These are phyloP conservation scores for Apis florea DNA, from an alignment of 1,140 invertebrate genomes.

Conservation along the genomic window DNA sequence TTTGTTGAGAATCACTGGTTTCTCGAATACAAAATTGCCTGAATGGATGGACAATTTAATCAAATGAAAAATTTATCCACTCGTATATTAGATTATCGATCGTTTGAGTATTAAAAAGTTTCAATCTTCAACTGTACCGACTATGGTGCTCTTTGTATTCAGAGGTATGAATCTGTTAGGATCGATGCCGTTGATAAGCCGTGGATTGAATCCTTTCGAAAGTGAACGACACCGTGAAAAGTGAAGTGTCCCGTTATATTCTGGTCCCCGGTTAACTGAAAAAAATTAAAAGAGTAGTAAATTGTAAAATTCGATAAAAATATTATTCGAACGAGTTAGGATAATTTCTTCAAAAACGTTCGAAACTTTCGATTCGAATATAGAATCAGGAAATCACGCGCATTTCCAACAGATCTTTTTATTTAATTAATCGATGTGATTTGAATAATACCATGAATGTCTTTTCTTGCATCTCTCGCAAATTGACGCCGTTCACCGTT, in stretches of 20 bases:
- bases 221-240: constrained; percentile 59
- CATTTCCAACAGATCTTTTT: too few relatives aligned
- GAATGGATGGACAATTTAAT: constrained; percentile 8
- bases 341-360: neutral
- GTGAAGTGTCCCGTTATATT: constrained; percentile 65
- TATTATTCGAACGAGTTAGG: too few relatives aligned
- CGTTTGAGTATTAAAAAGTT: neutral
- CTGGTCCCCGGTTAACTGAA: constrained; percentile 63
- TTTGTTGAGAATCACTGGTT: constrained; percentile 67
- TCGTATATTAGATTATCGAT: neutral
- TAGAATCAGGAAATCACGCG: too few relatives aligned
- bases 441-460: constrained; percentile 68
- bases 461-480: constrained; percentile 62
- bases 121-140: constrained; percentile 35
- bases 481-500: constrained; percentile 53
- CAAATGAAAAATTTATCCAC: neutral
- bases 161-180: constrained; percentile 54
- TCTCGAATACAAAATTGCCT: constrained; percentile 72
- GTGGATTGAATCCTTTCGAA: constrained; percentile 60
- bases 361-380: too few relatives aligned
- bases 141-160: constrained; percentile 44
- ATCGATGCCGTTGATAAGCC: constrained; percentile 64
- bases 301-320: neutral
- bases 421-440: neutral
- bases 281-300: constrained; percentile 27